Base-by-base conservation (phyloP, 2,113 vertebrate species). In the Vombatus ursinus region DNA sequence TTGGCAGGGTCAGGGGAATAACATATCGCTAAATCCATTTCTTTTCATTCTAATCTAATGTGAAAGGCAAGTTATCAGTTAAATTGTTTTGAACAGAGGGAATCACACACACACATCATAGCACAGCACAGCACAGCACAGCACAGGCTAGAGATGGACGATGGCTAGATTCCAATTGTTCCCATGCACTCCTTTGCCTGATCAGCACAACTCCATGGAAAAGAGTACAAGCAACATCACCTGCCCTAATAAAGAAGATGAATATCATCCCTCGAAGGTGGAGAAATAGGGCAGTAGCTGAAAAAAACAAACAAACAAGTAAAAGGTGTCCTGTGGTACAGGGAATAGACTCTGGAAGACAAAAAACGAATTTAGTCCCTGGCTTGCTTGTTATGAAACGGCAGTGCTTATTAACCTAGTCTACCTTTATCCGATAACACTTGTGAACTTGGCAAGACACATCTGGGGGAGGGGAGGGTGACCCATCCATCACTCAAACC, bases 21-120 rank as follows among this genome's bases (percentile, higher is more conserved):
- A 94, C 90, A 94, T 95, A 96, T 96, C 90, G 91, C 93, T 92
- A 94, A 52, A 93, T 94, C 90, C 52, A 49, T 94, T 97, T 96
- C 96, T 96, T 94, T 94, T 5, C 90, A 23, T 94, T 95, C 94
- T 95, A 95, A 96, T 94, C 96, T 96, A 94, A 90, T 90, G 57
- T 91, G 92, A 90, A 95, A 54, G 93, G 51, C 93, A 90, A 95
- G 92, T 89, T 89, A 93, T 94, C 93, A 92, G 52, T 50, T 95
- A 91, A 50, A 26, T 94, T 37, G 31, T 90, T 94, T 93, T 50
- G 89, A 90, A 14, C 47, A 0, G 0, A 90, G 49, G 57, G 19
- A 61, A 92, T 91, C 84, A 28, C 52, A 50, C 89, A 94, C 92
- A 52, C 51, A 47, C 47, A 44, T 24, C 68, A n/a, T n/a, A n/a